Base-by-base conservation (phyloP, 2,888 invertebrate genomes). In the Spodoptera picta region DNA sequence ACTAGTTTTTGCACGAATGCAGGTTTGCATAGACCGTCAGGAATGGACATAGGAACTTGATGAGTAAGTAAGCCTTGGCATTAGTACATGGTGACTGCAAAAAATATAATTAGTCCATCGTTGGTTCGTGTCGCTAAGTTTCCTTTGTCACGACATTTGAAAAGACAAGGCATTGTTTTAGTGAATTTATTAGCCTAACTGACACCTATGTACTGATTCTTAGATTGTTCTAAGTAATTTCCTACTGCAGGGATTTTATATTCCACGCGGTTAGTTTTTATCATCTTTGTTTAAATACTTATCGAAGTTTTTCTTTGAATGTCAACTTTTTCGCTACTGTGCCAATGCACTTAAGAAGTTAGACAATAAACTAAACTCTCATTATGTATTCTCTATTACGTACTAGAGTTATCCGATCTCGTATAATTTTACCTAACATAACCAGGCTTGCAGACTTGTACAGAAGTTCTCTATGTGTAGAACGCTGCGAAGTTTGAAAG, bases 41-140 rank as follows among this genome's bases (percentile, higher is more conserved):
- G 89, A 91, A 91, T 92, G 92, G 91, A 90, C 89, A 88, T 90
- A 90, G 90, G 89, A 90, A 88, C 88, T 90, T 81, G 90, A 92
- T 92, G 93, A 92, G 92, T 93, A 92, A 93, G 92, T 93, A 88
- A 79, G 86, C 93, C 93, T 93, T 93, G 93, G 91, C 89, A 90
- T 90, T 91, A 92, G 91, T 90, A 76, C 75, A 68, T 65, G 68
- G 69, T 89, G 90, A 88, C 90, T 84, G 91, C 84, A 93, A 93
- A 94, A 93, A 93, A 86, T 86, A 90, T 88, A 94, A 93, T 94
- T 93, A 93, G 86, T 83, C 84, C 87, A 88, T 88, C 87, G 88
- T 84, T 87, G 89, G 71, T 79, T 87, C 87, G 87, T 86, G 85
- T 73, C 75, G 69, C 86, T 88, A 89, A 90, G 92, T 89, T 89